Evolutionary conservation across 35 echinoderm and acorn worm species (phyloP), one percentile per base, ranked within the genome.

Genomic region (Apostichopus japonicus): DNA sequence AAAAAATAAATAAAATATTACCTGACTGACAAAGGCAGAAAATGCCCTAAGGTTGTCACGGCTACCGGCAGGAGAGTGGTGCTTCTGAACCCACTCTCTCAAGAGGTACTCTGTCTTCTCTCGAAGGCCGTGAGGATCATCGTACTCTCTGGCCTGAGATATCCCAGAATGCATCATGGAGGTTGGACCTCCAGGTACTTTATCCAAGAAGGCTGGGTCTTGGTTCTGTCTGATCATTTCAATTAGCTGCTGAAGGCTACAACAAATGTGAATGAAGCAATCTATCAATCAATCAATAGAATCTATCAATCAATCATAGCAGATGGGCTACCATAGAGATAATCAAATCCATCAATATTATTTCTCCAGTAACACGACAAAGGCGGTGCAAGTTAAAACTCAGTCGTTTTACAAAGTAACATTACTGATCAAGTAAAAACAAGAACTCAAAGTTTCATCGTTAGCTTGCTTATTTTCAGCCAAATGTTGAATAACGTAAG

Each of bases 141-240:
- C 97, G 90, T 96, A 99, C 92, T 99, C 97, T 24, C 97, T 67
- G 25, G 97, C 97, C 90, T 99, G 97, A 6, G 97, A 99, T 93
- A 99, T 99, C 23, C 97, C 97, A 53, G 97, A 99, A 86, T 99
- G 97, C 97, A 99, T 99, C 97, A 99, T 99, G 14, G 97, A 99
- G 73, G 97, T 99, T 5, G 97, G 97, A 17, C 97, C 97, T 22
- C 97, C 97, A 19, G 97, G 97, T 56, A 93, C 97, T 70, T 98
- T 98, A 89, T 98, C 97, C 19, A 98, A 81, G 93, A 98, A 98
- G 54, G 97, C 93, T 9, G 97, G 94, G 90, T 98, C 97, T 22
- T 98, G 97, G 73, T 98, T 98, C 91, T 98, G 94, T 77, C 95
- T 81, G 22, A 98, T 93, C 19, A 96, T 80, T 77, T 98, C 97